Base-by-base conservation (phyloP, 2,113 vertebrate species). In the Sialia sialis region DNA sequence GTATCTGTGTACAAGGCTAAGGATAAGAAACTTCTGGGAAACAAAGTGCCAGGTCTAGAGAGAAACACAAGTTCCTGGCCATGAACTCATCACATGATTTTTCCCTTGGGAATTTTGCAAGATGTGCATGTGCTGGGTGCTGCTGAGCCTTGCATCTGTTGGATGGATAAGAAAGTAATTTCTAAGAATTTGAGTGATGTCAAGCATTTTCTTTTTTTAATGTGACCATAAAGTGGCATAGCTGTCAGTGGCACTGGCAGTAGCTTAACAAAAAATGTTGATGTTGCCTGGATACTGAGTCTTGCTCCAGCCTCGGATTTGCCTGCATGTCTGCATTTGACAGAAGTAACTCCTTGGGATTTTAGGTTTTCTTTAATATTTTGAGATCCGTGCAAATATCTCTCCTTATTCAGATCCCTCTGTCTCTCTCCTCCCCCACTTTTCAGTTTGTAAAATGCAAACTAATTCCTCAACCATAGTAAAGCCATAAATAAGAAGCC, bases 211-310 rank as follows among this genome's bases (percentile, higher is more conserved):
- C 27, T 77, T 75, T 80, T 70, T 78, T 49, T 36, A 39, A 60
- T 48, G 73, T 72, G 78, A 68, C 56, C 82, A 74, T 76, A 68
- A 96, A 94, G 73, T 89, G 77, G 86, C 87, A 93, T 84, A 90
- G 79, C 76, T 90, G 86, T 82, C 95, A 95, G 83, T 0, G 0
- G 62, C 2, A 2, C 64, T 87, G 89, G 85, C 68, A 89, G 55
- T 13, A 94, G 79, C 88, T 91, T 78, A 91, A 92, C 34, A 89
- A 84, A 84, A 92, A 87, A 43, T 25, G 90, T 83, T 91, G 89
- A 68, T 0, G 62, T 97, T 96, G 96, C 96, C 75, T 93, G 87
- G 94, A 89, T 90, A 95, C 93, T 0, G 88, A 95, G 82, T 87
- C 67, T 54, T 16, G 23, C 87, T 95, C 73, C 60, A 43, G 87